A percentile compares a stretch with the other conserved stretches of the same genome.
phyloP scores from a whole-genome alignment of 2,797 vertebrate species.

The Hypotaenidia philippensis region DNA sequence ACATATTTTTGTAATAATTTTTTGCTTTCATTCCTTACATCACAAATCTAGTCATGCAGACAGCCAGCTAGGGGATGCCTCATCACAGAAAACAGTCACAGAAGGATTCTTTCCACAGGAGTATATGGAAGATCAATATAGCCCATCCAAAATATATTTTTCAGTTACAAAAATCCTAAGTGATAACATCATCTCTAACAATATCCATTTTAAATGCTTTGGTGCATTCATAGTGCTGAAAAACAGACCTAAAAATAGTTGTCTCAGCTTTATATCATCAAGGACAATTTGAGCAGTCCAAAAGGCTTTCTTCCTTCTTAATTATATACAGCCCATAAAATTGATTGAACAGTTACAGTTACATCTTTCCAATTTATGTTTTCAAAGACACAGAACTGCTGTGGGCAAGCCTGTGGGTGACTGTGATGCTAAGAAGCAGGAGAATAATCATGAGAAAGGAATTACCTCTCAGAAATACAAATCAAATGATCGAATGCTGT shows the following conservation, averaged over 20 bases:
- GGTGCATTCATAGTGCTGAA: background rate
- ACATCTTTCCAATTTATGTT: background rate
- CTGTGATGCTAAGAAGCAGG: background rate
- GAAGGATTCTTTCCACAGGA: background rate
- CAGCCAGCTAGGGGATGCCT: background rate
- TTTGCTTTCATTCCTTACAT: background rate
- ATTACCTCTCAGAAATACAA: background rate
- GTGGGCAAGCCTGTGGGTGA: background rate
- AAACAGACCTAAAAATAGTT: background rate
- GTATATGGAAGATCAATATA: background rate
- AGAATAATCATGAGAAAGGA: background rate
- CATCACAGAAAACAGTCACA: background rate
- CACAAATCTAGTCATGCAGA: accelerated
- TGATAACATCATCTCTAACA: background rate
- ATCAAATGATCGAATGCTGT: background rate
- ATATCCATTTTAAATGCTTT: background rate
- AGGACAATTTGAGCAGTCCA: background rate
- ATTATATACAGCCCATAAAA: background rate
- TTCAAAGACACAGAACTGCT: background rate
- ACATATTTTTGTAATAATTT: background rate
- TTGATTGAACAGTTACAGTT: background rate
- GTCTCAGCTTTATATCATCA: background rate
- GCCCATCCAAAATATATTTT: background rate
- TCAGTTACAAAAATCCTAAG: background rate
- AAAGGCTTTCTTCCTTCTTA: background rate